Base-by-base conservation (phyloP, 2,888 invertebrate species). In the Drosophila atripex region DNA sequence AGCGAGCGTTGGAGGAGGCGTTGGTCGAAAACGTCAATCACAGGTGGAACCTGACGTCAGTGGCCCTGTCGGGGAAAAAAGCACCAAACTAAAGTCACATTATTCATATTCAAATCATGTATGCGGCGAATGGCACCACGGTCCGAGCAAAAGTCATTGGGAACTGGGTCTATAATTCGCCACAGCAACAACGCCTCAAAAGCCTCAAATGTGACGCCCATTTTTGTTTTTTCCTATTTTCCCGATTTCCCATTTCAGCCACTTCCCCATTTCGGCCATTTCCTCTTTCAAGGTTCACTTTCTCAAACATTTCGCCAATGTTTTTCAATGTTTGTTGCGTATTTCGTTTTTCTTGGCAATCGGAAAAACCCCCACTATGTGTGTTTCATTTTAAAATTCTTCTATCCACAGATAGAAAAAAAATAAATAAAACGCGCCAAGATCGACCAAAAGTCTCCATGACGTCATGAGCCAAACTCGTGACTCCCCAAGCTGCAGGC, bases 31-130 rank as follows among this genome's bases (percentile, higher is more conserved):
- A 76, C 78, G 85, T 82, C 80, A 84, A 78, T 75, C 78, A 72
- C 79, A 82, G 85, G 78, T 80, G 78, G 47, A 69, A 23, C 46
- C 65, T 82, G 82, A 82, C 82, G 82, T 82, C 82, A 82, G 79
- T 23, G 49, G 43, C n/a, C 39, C 39, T 73, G n/a, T 16, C 18
- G 18, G 47, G 14, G 30, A 14, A 30, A 39, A 38, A 45, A 65
- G 16, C 35, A 14, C 45, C 18, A 45, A 35, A 14, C 45, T 14
- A 45, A 35, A 38, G 47, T 8, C 8, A 9, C 38, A 54, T 28
- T 45, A 59, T 60, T 56, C 57, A 60, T 47, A 57, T 57, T 55
- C 28, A 18, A 59, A 66, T 65, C 57, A 53, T 70, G 68, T 64
- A 64, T 46, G 14, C 52, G 53, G 32, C 41, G 60, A 64, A 53